Conservation (phyloP, 2,888 invertebrate species). For the Meiosimyza decipiens region DNA sequence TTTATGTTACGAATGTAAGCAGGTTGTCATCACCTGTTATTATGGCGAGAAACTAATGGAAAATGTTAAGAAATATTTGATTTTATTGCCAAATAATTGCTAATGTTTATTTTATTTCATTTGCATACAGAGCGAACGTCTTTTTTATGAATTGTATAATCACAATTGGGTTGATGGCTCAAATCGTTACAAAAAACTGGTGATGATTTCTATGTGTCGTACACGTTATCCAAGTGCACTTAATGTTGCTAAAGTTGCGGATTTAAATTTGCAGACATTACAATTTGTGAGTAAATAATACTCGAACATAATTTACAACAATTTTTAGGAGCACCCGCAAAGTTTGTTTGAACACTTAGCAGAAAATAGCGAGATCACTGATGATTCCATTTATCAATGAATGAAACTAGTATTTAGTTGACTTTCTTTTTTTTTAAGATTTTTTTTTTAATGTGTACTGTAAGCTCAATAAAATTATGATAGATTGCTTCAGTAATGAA, state of each 20-base stretch:
- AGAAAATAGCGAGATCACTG: too few species aligned
- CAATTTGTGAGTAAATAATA: neutral
- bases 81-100: neutral
- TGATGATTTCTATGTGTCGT: neutral
- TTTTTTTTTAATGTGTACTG: too few species aligned
- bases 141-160: neutral
- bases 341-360: too few species aligned
- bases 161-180: constrained; percentile 9
- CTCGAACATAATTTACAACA: neutral
- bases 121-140: neutral
- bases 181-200: neutral
- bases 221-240: neutral
- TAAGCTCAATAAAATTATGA: too few species aligned
- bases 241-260: neutral
- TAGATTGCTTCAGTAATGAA: too few species aligned
- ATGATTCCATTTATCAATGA: too few species aligned
- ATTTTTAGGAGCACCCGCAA: too few species aligned
- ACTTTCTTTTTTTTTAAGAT: too few species aligned
- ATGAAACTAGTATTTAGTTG: too few species aligned
- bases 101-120: too few species aligned
- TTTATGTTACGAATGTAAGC: constrained; percentile 45
- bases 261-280: neutral
- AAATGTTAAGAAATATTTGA: constrained; percentile 36
- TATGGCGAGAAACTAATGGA: constrained; percentile 45
- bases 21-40: constrained; percentile 46